phyloP scores from a whole-genome alignment of 2,888 invertebrate species.

The Cantharis flavilabris region DNA sequence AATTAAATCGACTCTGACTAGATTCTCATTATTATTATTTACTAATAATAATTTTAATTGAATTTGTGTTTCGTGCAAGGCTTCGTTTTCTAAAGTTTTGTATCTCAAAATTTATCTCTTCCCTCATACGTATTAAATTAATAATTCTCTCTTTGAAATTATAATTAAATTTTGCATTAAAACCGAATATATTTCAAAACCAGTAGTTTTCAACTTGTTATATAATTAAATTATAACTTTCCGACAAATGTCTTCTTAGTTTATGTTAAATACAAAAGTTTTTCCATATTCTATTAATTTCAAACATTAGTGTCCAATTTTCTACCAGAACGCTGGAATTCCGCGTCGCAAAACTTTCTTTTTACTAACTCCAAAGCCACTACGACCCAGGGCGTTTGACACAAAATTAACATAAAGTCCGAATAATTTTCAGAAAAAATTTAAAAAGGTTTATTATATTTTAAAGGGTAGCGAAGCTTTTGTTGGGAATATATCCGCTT shows the following conservation, averaged over 20 bases:
- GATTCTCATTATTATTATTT: not conserved
- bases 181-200: not conserved
- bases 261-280: not conserved
- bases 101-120: not conserved
- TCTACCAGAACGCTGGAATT: not conserved
- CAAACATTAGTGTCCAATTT: not conserved
- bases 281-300: not conserved
- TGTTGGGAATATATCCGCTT: not conserved
- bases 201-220: not conserved
- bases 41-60: not conserved
- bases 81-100: not conserved
- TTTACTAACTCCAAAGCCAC: not conserved
- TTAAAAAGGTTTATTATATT: not conserved
- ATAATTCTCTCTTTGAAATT: not conserved
- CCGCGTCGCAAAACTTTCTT: not conserved
- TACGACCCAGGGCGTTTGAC: not conserved
- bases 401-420: not conserved
- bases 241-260: not conserved
- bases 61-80: not conserved
- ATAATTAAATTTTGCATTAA: not conserved
- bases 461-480: not conserved
- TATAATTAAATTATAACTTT: not conserved
- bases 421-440: not conserved
- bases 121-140: not conserved
- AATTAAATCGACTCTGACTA: not conserved